A percentile compares a stretch with the other conserved stretches of the same genome.
These are phyloP conservation scores for Eupithecia pulchellata DNA, from an alignment of 2,888 invertebrate species.

Conservation along the genomic window DNA sequence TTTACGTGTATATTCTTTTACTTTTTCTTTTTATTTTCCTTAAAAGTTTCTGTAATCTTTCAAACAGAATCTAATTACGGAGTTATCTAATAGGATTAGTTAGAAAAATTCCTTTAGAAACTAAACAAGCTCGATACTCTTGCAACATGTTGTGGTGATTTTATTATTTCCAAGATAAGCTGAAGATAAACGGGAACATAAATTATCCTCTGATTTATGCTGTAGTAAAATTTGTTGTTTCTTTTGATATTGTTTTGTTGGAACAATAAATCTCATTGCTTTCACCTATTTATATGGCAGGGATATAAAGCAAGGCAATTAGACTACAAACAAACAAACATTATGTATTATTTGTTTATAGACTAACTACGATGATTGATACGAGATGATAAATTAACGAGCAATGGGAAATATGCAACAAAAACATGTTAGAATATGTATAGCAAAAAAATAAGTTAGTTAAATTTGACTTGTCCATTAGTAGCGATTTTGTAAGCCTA, in stretches of 20 bases:
- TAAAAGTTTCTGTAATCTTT: not conserved
- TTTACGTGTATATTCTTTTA: not conserved
- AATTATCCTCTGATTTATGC: constrained; percentile 44
- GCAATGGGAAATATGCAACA: not conserved
- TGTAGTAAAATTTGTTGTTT: constrained; percentile 33
- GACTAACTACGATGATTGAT: not conserved
- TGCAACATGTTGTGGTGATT: constrained; percentile 24
- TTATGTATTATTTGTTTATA: not conserved
- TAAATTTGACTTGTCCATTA: too few relatives aligned
- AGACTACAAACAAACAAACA: not conserved
- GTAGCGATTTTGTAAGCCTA: too few relatives aligned
- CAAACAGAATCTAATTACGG: constrained; percentile 1
- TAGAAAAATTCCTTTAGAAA: constrained; percentile 16
- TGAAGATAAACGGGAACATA: constrained; percentile 32
- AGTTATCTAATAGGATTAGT: not conserved
- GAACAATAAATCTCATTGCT: constrained; percentile 27
- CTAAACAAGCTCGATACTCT: constrained; percentile 19
- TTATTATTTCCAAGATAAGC: constrained; percentile 36
- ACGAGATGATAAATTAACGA: not conserved
- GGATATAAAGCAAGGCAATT: constrained; percentile 11
- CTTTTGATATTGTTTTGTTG: constrained; percentile 32
- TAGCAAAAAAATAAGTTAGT: too few relatives aligned
- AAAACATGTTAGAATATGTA: too few relatives aligned
- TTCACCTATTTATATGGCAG: constrained; percentile 13
- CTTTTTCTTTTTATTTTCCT: not conserved